Percentiles rank a stretch among this genome's conserved stretches.
Conservation (phyloP, 2,888 invertebrate species). For the Sarcophaga variegata region DNA sequence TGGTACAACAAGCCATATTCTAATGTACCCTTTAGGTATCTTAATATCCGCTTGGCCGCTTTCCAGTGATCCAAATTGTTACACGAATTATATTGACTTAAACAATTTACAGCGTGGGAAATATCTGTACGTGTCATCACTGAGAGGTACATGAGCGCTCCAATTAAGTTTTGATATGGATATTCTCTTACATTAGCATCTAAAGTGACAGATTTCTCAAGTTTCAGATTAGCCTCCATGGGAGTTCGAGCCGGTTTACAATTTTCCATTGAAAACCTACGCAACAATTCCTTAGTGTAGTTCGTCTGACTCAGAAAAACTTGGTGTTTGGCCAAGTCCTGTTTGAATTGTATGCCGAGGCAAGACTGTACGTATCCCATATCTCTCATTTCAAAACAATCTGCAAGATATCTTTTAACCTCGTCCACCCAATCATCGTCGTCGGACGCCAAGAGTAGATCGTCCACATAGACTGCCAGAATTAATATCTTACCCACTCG, state of each 20-base stretch:
- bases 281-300: slow-evolving; percentile 51
- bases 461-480: slow-evolving; percentile 68
- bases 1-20: too few relatives aligned
- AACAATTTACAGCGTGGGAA: too few relatives aligned
- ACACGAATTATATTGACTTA: too few relatives aligned
- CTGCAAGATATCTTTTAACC: slow-evolving; percentile 43
- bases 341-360: slow-evolving; percentile 58
- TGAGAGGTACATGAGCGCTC: too few relatives aligned
- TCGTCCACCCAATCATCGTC: slow-evolving; percentile 42
- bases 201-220: not conserved
- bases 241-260: slow-evolving; percentile 60
- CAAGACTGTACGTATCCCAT: slow-evolving; percentile 9
- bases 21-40: too few relatives aligned
- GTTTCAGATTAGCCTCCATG: slow-evolving; percentile 49
- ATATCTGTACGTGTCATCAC: too few relatives aligned
- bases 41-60: too few relatives aligned
- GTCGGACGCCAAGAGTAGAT: slow-evolving; percentile 66
- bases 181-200: too few relatives aligned
- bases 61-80: too few relatives aligned
- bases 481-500: not conserved
- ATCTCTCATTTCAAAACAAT: slow-evolving; percentile 24
- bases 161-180: too few relatives aligned
- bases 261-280: slow-evolving; percentile 49
- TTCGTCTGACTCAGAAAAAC: slow-evolving; percentile 27
- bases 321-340: slow-evolving; percentile 36